phyloP scores from a whole-genome alignment of 2,888 invertebrate genomes.

The Drosophila anceps region DNA sequence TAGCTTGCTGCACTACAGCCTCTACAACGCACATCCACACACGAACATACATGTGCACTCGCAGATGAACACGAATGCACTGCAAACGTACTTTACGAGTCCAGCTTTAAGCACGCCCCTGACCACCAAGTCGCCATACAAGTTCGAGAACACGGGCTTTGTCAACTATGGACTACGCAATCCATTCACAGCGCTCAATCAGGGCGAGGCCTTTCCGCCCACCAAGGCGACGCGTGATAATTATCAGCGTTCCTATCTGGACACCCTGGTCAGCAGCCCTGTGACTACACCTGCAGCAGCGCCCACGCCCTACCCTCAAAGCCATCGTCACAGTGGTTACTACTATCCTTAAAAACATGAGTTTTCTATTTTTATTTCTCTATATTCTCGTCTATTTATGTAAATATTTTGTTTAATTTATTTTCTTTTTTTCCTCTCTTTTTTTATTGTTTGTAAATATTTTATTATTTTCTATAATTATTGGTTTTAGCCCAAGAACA shows the following conservation, averaged over 20 bases:
- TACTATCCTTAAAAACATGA: conserved; percentile 55
- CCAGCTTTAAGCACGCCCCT: conserved; percentile 55
- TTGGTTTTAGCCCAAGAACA: conserved; percentile 1
- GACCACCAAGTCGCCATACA: conserved; percentile 75
- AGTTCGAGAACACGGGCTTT: conserved; percentile 74
- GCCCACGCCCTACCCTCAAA: conserved; percentile 8
- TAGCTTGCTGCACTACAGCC: conserved; percentile 51
- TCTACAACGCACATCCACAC: conserved; percentile 48
- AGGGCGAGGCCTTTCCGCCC: conserved; percentile 83
- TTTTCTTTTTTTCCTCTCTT: background rate
- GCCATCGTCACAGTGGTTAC: conserved; percentile 47
- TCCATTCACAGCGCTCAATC: conserved; percentile 84
- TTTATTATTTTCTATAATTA: conserved; percentile 8
- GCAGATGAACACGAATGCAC: conserved; percentile 36
- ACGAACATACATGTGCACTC: conserved; percentile 19
- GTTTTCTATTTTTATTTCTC: background rate
- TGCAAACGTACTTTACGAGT: conserved; percentile 75
- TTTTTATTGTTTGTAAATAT: conserved; percentile 27
- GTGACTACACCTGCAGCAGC: conserved; percentile 41
- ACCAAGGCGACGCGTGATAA: conserved; percentile 74
- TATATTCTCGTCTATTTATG: background rate
- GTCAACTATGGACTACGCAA: conserved; percentile 78
- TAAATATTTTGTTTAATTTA: conserved; percentile 49
- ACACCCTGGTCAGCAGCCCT: conserved; percentile 65
- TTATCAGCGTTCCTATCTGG: conserved; percentile 77